Conservation (phyloP, 2,797 vertebrate species). For the Lates japonicus region DNA sequence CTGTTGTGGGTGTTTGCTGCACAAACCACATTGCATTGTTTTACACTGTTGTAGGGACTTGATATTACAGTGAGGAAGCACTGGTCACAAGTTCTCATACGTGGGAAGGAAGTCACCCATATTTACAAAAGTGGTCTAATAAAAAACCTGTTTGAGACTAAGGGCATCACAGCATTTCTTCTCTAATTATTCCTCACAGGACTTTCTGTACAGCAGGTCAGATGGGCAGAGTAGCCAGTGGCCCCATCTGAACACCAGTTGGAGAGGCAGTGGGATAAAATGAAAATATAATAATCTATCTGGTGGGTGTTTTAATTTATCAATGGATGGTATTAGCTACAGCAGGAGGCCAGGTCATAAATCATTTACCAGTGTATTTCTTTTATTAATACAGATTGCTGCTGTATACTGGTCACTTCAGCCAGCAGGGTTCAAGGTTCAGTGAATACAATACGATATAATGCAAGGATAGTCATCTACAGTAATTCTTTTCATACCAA, state of each 20-base stretch:
- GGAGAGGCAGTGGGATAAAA: neutral
- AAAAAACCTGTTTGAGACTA: neutral
- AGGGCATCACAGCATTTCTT: neutral
- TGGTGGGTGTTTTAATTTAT: constrained; percentile 12
- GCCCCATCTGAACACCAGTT: neutral
- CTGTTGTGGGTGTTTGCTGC: constrained; percentile 35
- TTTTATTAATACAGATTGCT: neutral
- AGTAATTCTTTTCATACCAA: neutral
- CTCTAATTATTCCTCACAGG: neutral
- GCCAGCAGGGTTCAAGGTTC: neutral
- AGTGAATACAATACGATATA: neutral
- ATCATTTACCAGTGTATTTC: constrained; percentile 8
- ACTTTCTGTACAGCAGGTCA: neutral
- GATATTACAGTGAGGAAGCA: neutral
- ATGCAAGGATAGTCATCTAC: neutral
- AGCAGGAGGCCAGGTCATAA: constrained; percentile 22
- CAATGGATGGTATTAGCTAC: neutral
- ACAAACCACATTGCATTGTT: constrained; percentile 11
- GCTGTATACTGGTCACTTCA: neutral
- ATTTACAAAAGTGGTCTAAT: neutral
- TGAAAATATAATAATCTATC: constrained; percentile 11
- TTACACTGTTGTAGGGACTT: neutral
- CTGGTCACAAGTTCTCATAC: neutral
- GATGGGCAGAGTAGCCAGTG: neutral
- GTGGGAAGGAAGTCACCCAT: constrained; percentile 1